A percentile compares a stretch with the other conserved stretches of the same genome.
phyloP scores from a whole-genome alignment of 2,797 vertebrate species.

The Acrossocheilus wenchowensis region DNA sequence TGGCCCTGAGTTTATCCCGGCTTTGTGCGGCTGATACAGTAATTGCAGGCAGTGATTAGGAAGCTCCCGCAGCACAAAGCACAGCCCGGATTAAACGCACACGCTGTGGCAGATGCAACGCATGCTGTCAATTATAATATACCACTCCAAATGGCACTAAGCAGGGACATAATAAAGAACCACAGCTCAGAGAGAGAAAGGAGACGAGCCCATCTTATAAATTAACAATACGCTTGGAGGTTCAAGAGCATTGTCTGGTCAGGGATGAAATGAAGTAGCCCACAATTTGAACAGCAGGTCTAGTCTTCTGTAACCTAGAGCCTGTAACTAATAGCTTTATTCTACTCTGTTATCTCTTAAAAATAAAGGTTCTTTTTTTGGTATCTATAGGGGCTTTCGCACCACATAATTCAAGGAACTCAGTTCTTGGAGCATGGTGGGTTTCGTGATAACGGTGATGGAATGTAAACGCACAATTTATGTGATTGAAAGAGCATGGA shows the following conservation, averaged over 20 bases:
- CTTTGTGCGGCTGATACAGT: conserved; percentile 43
- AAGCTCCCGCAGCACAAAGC: conserved; percentile 22
- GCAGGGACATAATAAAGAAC: conserved; percentile 15
- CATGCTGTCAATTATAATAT: conserved; percentile 42
- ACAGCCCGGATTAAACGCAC: conserved; percentile 28
- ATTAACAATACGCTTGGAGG: not conserved
- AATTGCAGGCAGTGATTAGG: conserved; percentile 34
- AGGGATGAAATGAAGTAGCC: not conserved
- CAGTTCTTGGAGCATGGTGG: no score
- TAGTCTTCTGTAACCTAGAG: not conserved
- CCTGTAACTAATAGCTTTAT: not conserved
- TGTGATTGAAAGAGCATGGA: not conserved
- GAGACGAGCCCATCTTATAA: not conserved
- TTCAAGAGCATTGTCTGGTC: not conserved
- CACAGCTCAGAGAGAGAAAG: conserved; percentile 4
- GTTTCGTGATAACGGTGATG: no score
- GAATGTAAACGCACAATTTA: no score
- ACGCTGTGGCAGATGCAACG: conserved; percentile 24
- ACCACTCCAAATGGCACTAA: conserved; percentile 32
- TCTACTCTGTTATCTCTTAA: not conserved
- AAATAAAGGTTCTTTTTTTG: not conserved
- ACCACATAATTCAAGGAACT: no score
- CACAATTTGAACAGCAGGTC: conserved; percentile 12
- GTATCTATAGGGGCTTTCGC: not conserved
- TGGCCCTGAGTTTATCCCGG: conserved; percentile 34